A percentile compares a stretch with the other conserved stretches of the same genome.
These are phyloP conservation scores for Etheostoma perlongum DNA, from an alignment of 2,797 vertebrate genomes.

Conservation along the genomic window DNA sequence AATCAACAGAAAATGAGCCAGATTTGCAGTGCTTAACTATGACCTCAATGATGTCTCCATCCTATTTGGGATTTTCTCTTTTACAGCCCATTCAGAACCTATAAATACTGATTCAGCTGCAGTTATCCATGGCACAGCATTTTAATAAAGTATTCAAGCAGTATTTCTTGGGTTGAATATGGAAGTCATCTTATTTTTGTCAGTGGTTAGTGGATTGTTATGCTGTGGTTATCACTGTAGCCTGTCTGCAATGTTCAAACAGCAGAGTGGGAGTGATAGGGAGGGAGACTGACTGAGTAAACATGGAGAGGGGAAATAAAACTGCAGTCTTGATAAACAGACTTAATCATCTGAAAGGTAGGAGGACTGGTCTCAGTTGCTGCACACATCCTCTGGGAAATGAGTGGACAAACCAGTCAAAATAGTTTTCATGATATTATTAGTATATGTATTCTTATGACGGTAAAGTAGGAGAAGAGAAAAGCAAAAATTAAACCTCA, in stretches of 20 bases:
- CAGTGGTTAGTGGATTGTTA: conserved; percentile 35
- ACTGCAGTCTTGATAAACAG: conserved; percentile 40
- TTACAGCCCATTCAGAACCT: conserved; percentile 27
- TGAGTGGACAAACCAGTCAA: neutral
- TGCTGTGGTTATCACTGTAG: conserved; percentile 37
- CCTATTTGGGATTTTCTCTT: conserved; percentile 12
- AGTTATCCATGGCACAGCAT: neutral
- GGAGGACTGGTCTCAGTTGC: conserved; percentile 8
- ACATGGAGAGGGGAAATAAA: conserved; percentile 55
- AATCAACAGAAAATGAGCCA: conserved; percentile 40
- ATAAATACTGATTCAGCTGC: conserved; percentile 32
- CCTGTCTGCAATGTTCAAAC: conserved; percentile 39
- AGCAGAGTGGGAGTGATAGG: conserved; percentile 60
- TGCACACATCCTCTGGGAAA: conserved; percentile 3
- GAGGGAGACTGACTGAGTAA: conserved; percentile 56
- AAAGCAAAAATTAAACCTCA: neutral
- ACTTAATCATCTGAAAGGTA: conserved; percentile 28
- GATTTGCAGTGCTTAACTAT: conserved; percentile 35
- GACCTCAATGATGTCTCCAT: conserved; percentile 52
- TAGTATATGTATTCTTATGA: neutral
- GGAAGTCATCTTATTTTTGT: conserved; percentile 37
- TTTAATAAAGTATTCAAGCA: conserved; percentile 30
- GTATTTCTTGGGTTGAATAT: conserved; percentile 9
- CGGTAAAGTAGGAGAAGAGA: neutral
- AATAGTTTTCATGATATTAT: neutral